Conservation (phyloP, 2,797 vertebrate species). For the Lemur catta region DNA sequence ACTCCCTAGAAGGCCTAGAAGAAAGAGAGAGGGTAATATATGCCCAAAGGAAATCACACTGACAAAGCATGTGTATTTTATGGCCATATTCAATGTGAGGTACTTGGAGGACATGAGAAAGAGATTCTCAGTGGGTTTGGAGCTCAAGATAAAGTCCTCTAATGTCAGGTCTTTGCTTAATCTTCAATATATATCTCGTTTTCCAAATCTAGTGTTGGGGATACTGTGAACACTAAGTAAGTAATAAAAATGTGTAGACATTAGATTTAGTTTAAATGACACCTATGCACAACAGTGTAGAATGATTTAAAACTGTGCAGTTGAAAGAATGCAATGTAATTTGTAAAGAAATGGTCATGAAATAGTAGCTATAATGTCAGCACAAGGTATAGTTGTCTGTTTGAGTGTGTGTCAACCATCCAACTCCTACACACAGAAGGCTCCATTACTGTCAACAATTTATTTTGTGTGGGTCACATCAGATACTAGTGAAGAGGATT, state of each 20-base stretch:
- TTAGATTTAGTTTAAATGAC: neutral
- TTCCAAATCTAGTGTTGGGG: neutral
- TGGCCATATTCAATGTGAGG: neutral
- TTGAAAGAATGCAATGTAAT: neutral
- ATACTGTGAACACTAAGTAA: neutral
- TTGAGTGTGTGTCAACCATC: neutral
- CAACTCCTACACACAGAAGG: neutral
- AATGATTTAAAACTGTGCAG: neutral
- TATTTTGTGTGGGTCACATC: neutral
- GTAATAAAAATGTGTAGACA: neutral
- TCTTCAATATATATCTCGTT: neutral
- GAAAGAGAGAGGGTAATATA: neutral
- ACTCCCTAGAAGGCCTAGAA: neutral
- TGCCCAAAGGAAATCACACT: neutral
- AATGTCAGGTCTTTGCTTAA: neutral
- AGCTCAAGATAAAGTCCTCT: neutral
- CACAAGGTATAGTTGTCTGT: neutral
- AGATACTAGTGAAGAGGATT: neutral
- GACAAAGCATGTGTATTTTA: neutral
- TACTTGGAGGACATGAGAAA: neutral
- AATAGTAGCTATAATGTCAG: neutral
- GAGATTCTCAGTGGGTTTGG: neutral
- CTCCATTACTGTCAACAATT: neutral
- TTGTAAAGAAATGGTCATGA: neutral
- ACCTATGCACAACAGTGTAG: neutral